Evolutionary conservation across 2,797 vertebrate species (phyloP).

Genomic region (Gambusia yucatana): DNA sequence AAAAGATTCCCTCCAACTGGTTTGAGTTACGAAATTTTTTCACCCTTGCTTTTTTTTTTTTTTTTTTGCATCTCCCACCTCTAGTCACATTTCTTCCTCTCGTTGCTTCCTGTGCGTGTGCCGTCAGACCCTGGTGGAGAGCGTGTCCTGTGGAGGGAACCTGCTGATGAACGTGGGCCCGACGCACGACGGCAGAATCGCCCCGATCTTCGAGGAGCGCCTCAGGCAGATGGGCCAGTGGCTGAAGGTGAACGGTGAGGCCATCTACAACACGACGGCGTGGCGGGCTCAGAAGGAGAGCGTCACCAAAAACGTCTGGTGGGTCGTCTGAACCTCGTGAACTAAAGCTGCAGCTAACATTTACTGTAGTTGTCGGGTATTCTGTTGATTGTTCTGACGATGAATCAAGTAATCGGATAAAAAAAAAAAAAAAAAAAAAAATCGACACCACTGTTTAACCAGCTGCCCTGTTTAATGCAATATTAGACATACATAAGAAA

Average conservation of each 20-base stretch:
- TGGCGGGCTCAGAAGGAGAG: conserved; percentile 92
- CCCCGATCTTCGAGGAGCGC: conserved; percentile 91
- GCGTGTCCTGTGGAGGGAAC: conserved; percentile 94
- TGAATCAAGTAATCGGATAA: neutral
- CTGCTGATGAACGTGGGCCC: conserved; percentile 94
- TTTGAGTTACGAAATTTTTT: neutral
- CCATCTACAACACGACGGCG: conserved; percentile 87
- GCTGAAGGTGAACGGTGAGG: conserved; percentile 90
- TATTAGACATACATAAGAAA: neutral
- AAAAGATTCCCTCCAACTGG: neutral
- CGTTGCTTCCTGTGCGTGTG: neutral
- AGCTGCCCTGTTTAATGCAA: neutral
- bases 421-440: no score
- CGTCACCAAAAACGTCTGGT: conserved; percentile 86
- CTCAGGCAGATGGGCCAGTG: conserved; percentile 92
- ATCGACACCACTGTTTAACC: no score
- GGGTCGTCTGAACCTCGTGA: conserved; percentile 32
- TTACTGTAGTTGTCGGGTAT: neutral
- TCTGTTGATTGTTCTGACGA: neutral
- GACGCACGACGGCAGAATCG: conserved; percentile 88
- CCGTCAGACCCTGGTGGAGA: conserved; percentile 88
- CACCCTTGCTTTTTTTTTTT: neutral
- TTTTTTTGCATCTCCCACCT: neutral
- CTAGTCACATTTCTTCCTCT: neutral
- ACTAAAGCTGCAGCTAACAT: neutral